These are phyloP conservation scores for Turdus rufiventris DNA, from an alignment of 2,113 vertebrate species.

Conservation along the genomic window DNA sequence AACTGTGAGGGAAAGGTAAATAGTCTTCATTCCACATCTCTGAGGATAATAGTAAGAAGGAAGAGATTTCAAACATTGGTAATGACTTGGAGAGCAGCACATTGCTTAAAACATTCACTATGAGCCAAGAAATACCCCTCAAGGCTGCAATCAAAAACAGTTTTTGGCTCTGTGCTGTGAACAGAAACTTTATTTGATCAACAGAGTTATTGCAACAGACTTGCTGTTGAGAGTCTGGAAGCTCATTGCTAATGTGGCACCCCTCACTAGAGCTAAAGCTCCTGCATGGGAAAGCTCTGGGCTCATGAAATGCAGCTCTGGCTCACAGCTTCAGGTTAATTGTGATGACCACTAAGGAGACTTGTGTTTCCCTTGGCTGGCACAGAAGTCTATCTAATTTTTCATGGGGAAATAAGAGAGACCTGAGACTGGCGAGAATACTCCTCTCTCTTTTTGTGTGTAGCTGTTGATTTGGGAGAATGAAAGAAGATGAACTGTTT, in stretches of 20 bases:
- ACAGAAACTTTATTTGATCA: slow-evolving; percentile 45
- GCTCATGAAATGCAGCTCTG: background rate
- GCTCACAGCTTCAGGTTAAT: background rate
- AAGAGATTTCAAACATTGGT: slow-evolving; percentile 36
- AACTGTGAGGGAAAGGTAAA: slow-evolving; percentile 42
- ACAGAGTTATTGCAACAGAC: slow-evolving; percentile 43
- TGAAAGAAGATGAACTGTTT: background rate
- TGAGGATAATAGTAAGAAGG: background rate
- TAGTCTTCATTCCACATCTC: slow-evolving; percentile 40
- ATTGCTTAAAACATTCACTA: slow-evolving; percentile 18
- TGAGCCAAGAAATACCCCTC: slow-evolving; percentile 49
- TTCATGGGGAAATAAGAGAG: background rate
- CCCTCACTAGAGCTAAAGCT: background rate
- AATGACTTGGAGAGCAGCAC: slow-evolving; percentile 23
- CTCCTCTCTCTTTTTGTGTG: background rate
- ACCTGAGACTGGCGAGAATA: background rate
- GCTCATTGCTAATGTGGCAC: background rate
- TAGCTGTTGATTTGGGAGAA: background rate
- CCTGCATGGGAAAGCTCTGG: background rate
- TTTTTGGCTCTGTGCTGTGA: slow-evolving; percentile 30
- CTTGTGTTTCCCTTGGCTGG: background rate
- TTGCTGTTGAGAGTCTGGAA: background rate
- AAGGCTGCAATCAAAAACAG: slow-evolving; percentile 48
- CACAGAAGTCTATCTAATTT: background rate
- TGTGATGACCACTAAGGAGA: accelerated